A percentile compares a stretch with the other conserved stretches of the same genome.
Evolutionary conservation across 2,797 vertebrate genomes (phyloP).

Genomic region (Gephyroberyx darwinii): DNA sequence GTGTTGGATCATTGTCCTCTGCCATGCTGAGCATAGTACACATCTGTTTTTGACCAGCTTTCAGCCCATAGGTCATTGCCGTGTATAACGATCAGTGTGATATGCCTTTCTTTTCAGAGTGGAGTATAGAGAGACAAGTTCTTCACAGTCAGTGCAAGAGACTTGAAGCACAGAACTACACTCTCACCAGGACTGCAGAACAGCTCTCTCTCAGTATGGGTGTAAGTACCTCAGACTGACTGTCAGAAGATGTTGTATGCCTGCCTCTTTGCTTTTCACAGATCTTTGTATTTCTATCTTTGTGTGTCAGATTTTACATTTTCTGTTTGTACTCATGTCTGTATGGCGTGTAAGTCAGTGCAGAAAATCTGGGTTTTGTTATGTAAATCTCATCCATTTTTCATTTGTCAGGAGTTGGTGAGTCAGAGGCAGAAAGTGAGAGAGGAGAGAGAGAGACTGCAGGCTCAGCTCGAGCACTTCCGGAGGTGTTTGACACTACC

Average conservation of each 20-base stretch:
- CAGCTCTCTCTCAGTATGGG: conserved; percentile 92
- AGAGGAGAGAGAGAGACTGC: conserved; percentile 89
- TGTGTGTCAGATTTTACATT: neutral
- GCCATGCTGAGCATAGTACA: too few species aligned
- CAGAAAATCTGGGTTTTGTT: conserved; percentile 5
- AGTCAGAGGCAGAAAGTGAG: conserved; percentile 76
- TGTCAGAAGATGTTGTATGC: neutral
- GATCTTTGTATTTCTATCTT: neutral
- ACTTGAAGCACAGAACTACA: conserved; percentile 91
- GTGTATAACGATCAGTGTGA: too few species aligned
- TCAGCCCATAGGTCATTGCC: too few species aligned
- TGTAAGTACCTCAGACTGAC: conserved; percentile 75
- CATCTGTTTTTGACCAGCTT: too few species aligned
- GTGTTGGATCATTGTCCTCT: too few species aligned
- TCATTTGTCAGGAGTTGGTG: conserved; percentile 77
- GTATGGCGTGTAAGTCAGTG: neutral
- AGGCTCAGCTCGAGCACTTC: conserved; percentile 95
- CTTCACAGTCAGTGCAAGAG: conserved; percentile 89
- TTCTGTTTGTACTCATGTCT: neutral
- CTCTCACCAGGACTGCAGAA: conserved; percentile 88
- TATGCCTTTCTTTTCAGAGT: conserved; percentile 76
- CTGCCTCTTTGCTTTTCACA: neutral
- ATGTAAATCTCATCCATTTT: conserved; percentile 2
- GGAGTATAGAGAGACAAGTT: conserved; percentile 89
- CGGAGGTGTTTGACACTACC: conserved; percentile 94